Evolutionary conservation across 2,888 invertebrate genomes (phyloP), one percentile per base, ranked within the genome.

Genomic region (Xylophagus ater): DNA sequence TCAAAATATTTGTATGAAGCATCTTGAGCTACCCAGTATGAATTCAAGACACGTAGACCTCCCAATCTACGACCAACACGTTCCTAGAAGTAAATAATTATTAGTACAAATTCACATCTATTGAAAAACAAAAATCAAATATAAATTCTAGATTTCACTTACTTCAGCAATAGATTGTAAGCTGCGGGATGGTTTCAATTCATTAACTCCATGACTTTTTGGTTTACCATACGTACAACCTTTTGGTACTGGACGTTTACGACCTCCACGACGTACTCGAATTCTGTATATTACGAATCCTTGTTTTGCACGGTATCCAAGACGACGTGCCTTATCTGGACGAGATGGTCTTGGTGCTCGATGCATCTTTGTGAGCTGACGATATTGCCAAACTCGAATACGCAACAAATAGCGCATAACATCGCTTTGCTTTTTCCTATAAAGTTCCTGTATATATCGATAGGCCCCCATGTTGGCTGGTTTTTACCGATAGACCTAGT

Each of bases 401-500:
- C 98, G 87, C 51, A 94, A 78, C 61, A 98, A 73, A 66, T 93
- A 99, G 53, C 97, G 81, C 76, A 99, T 81, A 55, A 94, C 94
- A 82, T 99, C 98, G 67, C 93, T 90, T 72, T 99, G 97, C 74
- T 99, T 99, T 74, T 99, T 98, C 57, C 97, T 83, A 69, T 94
- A 97, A 59, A 98, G 73, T 69, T 99, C 98, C 69, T 94, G 93
- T 74, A 98, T 92, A 71, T 97, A 99, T 70, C 96, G 93, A 76
- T 98, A 97, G 59, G 96, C 97, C 68, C 98, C 98, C 98, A 98
- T 99, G 65, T 60, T 67, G 61, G 60, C 62, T 67, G 67, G 21
- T 38, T 42, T 49, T 49, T 43, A 43, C 41, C 29, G 72, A 69
- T 72, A 75, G 76, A 75, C 76, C 76, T 76, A n/a, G n/a, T n/a